Evolutionary conservation across 2,113 vertebrate species (phyloP).

Genomic region (Cephalopterus ornatus): DNA sequence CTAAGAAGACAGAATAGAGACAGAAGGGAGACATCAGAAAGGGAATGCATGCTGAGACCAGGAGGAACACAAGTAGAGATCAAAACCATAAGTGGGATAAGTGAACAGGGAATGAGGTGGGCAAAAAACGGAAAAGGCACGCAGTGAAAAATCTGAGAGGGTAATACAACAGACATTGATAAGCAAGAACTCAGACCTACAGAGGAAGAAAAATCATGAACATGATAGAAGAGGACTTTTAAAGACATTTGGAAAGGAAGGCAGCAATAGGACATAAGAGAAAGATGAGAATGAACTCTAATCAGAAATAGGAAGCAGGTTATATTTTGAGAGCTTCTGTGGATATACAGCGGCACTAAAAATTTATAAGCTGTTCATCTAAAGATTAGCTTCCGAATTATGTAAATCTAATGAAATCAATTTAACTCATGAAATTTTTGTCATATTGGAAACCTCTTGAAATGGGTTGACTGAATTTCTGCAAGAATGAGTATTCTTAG

Average conservation of each 20-base stretch:
- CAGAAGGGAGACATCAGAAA: conserved; percentile 35
- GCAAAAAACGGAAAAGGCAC: not conserved
- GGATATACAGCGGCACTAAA: not conserved
- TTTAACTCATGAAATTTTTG: not conserved
- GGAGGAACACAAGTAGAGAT: conserved; percentile 20
- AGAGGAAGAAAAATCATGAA: not conserved
- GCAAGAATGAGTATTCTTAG: not conserved
- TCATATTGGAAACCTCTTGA: not conserved
- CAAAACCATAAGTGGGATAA: not conserved
- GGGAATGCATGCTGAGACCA: conserved; percentile 1
- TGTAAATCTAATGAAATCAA: not conserved
- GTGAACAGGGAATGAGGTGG: not conserved
- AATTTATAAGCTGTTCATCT: not conserved
- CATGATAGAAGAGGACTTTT: not conserved
- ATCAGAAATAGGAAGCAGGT: not conserved
- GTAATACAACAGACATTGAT: not conserved
- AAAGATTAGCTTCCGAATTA: not conserved
- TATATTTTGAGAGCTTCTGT: not conserved
- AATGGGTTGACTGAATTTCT: not conserved
- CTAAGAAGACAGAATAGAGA: conserved; percentile 22
- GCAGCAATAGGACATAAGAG: not conserved
- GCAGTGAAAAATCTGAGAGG: not conserved
- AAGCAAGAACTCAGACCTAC: not conserved
- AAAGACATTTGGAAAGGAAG: not conserved
- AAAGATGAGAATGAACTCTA: not conserved